Base-by-base conservation (phyloP, 2,113 vertebrate species). In the Corydoras maculifer region DNA sequence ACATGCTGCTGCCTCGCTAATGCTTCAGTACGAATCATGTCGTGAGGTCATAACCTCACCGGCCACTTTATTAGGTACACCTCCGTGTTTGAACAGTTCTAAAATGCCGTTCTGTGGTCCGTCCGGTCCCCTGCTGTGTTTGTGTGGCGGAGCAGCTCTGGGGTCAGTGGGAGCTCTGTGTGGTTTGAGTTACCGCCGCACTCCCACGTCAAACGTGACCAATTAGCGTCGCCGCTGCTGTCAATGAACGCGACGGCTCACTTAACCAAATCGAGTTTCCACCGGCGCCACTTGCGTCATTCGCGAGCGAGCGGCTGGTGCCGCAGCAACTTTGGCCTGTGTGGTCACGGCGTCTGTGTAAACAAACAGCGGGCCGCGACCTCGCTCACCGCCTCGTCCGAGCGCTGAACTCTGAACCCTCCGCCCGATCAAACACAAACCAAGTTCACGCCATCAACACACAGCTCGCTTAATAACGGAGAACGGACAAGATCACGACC, bases 231-330 rank as follows among this genome's bases (percentile, higher is more conserved):
- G 14, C 60, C 31, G 55, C 35, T 57, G 61, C 67, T 62, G 49
- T 68, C 65, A 70, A n/a, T 8, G 29, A 14, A 31, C 55, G 30
- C 4, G 25, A 35, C 55, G 6, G 50, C 58, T 64, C 68, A 30
- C 43, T 74, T 53, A 57, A 54, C 25, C 64, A 59, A 70, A 74
- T 64, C 51, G 66, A 69, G 64, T 75, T 73, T 70, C 70, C 62
- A 67, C 49, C 50, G 53, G 66, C 58, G 43, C 62, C 30, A 35
- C 71, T 58, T 67, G 63, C 70, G 70, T 78, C 77, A 78, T 30
- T 25, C 12, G 62, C 55, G 53, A 43, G 59, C 32, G 68, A 48
- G 59, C 14, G 30, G 53, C 50, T 43, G 67, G 66, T 77, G 68
- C 65, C 69, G 62, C 57, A 60, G 14, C 57, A 31, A 57, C 62